Base-by-base conservation (phyloP, 2,888 invertebrate genomes). In the Sicus ferrugineus region DNA sequence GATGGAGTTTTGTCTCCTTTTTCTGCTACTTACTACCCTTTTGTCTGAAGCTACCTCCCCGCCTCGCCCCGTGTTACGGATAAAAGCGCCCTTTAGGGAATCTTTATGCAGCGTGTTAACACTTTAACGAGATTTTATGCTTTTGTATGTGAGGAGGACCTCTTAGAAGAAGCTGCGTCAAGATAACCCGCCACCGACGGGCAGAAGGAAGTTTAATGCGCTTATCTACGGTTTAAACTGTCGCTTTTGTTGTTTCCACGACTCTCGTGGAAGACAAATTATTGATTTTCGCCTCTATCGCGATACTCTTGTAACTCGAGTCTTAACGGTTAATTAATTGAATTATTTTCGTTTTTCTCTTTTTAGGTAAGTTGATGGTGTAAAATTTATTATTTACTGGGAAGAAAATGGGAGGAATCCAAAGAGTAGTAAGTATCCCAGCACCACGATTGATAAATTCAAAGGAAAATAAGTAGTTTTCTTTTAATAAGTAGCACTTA, bases 291-390 rank as follows among this genome's bases (percentile, higher is more conserved):
- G 3, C 5, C n/a, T n/a, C n/a, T n/a, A n/a, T n/a, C n/a, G n/a
- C 42, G 14, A 7, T 16, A 42, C 5, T 42, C 16, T 16, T 4
- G 16, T 42, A 7, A 34, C 34, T 9, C 14, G 34, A 34, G 34
- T n/a, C 34, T 34, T 34, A 7, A 9, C 9, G 14, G 7, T 14
- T 14, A 9, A 42, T 42, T 42, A 4, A 42, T 42, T 42, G 42
- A 9, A 4, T 42, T 1, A n/a, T 42, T 67, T 68, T 71, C 71
- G 46, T 71, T 56, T 72, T 62, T 76, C 61, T 77, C 73, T 50
- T 80, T 81, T 66, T 73, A 81, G 82, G 81, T 81, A 80, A 81
- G 81, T 81, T 31, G 21, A 56, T 58, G 28, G 16, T n/a, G 7
- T 26, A 23, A 14, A 5, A 54, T 23, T 19, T 52, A 19, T n/a